phyloP scores from a whole-genome alignment of 1,140 invertebrate species.

The Linepithema humile region DNA sequence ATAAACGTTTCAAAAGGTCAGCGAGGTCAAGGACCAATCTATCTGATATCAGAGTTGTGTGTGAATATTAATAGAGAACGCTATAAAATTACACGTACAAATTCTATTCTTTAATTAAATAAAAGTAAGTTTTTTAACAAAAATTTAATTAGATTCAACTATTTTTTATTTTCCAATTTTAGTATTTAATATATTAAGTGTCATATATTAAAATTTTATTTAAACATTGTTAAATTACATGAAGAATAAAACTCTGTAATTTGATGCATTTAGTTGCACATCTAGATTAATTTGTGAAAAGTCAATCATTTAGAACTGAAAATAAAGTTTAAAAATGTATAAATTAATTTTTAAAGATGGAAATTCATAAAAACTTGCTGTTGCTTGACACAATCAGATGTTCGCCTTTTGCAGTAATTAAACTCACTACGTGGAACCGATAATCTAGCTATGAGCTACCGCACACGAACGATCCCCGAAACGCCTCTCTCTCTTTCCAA shows the following conservation, averaged over 20 bases:
- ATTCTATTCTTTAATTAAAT: not conserved
- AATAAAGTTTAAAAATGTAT: not conserved
- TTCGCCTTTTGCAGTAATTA: conserved; percentile 1
- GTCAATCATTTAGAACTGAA: not conserved
- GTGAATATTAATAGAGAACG: not conserved
- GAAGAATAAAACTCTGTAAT: too few species aligned
- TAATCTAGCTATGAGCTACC: not conserved
- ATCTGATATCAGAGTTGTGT: not conserved
- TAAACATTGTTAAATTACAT: too few species aligned
- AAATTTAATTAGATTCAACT: not conserved
- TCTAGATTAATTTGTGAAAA: too few species aligned
- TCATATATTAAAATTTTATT: too few species aligned
- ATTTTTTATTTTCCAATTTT: too few species aligned
- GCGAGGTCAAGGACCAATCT: conserved; percentile 14
- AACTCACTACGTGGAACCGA: conserved; percentile 28
- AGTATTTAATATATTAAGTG: too few species aligned
- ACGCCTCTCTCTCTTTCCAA: not conserved
- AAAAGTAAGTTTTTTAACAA: too few species aligned
- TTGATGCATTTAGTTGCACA: too few species aligned
- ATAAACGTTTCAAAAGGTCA: not conserved
- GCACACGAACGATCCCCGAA: not conserved
- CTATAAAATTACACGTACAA: not conserved
- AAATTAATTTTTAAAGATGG: not conserved
- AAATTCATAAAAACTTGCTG: conserved; percentile 6
- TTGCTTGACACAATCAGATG: not conserved